Percentiles rank a stretch among this genome's conserved stretches.
Conservation (phyloP, 2,888 invertebrate genomes). For the Rotaria macrura region DNA sequence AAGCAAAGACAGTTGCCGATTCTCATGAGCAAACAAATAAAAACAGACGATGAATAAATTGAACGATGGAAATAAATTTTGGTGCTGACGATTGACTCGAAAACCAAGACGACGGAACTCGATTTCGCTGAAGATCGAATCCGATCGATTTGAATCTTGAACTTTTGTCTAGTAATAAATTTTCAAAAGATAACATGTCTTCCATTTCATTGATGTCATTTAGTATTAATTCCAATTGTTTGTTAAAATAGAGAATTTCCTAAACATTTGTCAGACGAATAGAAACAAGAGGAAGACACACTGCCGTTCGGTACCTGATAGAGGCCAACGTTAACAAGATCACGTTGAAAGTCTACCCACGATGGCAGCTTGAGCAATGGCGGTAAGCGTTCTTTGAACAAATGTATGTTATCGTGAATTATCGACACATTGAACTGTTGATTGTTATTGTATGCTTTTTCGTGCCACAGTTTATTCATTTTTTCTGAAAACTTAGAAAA, state of each 20-base stretch:
- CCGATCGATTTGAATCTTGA: too few relatives aligned
- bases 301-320: neutral
- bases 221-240: neutral
- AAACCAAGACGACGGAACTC: neutral
- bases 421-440: neutral
- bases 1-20: neutral
- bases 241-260: slow-evolving; percentile 7
- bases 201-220: neutral
- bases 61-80: neutral
- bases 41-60: neutral
- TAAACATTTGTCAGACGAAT: neutral
- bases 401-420: neutral
- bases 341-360: too few relatives aligned
- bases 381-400: neutral
- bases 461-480: neutral
- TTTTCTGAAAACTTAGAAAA: neutral
- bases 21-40: neutral
- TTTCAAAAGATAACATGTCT: neutral
- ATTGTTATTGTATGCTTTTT: neutral
- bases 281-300: neutral
- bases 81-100: neutral
- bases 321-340: neutral
- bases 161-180: neutral
- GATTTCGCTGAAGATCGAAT: too few relatives aligned
- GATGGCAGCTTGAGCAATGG: neutral